Evolutionary conservation across 2,113 vertebrate species (phyloP), one percentile per base, ranked within the genome.

Genomic region (Varanus salvator): DNA sequence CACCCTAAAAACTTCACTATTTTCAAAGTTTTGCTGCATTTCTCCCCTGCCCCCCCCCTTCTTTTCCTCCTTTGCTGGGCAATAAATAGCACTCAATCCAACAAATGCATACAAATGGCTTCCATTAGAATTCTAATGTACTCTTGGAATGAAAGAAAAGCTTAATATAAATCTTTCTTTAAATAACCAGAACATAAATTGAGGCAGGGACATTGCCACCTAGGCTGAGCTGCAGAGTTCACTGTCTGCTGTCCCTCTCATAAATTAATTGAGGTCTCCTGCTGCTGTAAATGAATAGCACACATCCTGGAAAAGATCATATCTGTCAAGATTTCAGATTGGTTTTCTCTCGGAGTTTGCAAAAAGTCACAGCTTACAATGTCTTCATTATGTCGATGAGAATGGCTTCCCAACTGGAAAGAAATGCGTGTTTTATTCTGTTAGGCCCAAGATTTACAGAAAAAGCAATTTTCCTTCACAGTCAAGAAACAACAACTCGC

Each of bases 51-150:
- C 72, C 15, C 38, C 81, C 80, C 83, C 89, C 82, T 81, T 86
- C 74, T 80, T 27, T 92, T 31, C 23, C 3, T 12, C 94, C 96
- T 95, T 93, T 80, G 89, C 94, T 92, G 64, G 89, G 94, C 93
- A 96, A 96, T 96, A 97, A 97, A 97, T 96, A 97, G 95, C 96
- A 96, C 95, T 97, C 95, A 95, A 86, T 96, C 95, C 97, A 95
- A 97, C 95, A 97, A 97, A 97, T 92, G 95, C 97, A 96, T 97
- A 96, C 96, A 97, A 97, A 97, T 97, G 83, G 94, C 91, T 97
- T 97, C 96, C 94, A 96, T 97, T 97, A 96, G 95, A 97, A 98
- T 97, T 96, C 96, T 97, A 97, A 97, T 97, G 96, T 96, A 95
- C 95, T 96, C 93, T 96, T 95, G 96, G 95, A 97, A 96, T 95